A percentile compares a stretch with the other conserved stretches of the same genome.
These are phyloP conservation scores for Alectura lathami DNA, from an alignment of 2,113 vertebrate species.

Conservation along the genomic window DNA sequence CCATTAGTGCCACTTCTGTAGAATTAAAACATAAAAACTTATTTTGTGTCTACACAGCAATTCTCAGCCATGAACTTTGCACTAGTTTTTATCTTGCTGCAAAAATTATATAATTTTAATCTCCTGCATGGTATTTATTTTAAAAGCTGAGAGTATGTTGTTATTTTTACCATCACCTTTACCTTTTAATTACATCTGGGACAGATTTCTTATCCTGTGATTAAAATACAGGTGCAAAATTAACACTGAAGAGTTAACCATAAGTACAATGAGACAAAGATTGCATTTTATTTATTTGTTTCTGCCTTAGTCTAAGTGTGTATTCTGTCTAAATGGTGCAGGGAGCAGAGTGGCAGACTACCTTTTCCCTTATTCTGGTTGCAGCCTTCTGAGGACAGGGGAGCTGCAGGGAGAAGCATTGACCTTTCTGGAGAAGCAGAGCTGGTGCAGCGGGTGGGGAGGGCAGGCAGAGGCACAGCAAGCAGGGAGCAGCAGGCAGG, in stretches of 20 bases:
- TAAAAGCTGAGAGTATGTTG: not conserved
- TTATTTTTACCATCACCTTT: not conserved
- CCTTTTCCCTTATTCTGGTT: not conserved
- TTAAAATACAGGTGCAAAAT: not conserved
- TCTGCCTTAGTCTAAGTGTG: not conserved
- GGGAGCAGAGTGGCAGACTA: not conserved
- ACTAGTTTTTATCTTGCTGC: not conserved
- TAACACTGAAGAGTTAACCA: not conserved
- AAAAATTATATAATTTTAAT: not conserved
- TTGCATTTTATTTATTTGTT: not conserved
- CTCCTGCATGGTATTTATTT: not conserved
- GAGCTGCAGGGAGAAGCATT: not conserved
- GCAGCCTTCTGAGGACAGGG: not conserved
- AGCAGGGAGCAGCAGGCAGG: not conserved
- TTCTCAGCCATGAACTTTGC: not conserved
- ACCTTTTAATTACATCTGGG: not conserved
- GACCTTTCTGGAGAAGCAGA: not conserved
- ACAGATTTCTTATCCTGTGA: not conserved
- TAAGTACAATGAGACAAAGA: not conserved
- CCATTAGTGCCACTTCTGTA: not conserved
- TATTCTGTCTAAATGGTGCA: fast-evolving
- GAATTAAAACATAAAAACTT: not conserved
- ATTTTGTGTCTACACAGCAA: not conserved
- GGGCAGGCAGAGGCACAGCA: not conserved
- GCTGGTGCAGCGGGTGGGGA: not conserved